These are phyloP conservation scores for Salpingus planirostris DNA, from an alignment of 2,888 invertebrate species.

Conservation along the genomic window DNA sequence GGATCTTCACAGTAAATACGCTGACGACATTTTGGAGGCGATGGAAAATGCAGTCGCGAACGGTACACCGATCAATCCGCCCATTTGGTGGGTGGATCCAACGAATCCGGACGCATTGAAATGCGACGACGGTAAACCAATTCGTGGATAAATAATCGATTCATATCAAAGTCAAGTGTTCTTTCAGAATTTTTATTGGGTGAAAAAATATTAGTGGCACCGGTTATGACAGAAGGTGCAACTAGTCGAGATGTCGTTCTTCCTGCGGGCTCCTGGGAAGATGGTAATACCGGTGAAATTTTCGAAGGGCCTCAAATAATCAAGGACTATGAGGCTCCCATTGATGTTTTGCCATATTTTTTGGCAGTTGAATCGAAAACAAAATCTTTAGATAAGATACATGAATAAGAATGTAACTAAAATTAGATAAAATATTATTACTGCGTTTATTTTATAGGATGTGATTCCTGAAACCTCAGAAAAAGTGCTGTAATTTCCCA, in stretches of 20 bases:
- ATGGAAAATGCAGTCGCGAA: slow-evolving; percentile 51
- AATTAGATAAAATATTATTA: too few relatives aligned
- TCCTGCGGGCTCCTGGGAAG: slow-evolving; percentile 65
- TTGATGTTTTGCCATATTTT: slow-evolving; percentile 60
- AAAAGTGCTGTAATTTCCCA: too few relatives aligned
- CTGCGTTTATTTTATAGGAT: too few relatives aligned
- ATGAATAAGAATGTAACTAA: too few relatives aligned
- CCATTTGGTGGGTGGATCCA: slow-evolving; percentile 81
- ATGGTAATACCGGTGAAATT: slow-evolving; percentile 45
- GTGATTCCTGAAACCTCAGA: too few relatives aligned
- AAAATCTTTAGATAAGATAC: too few relatives aligned
- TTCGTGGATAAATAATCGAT: background rate
- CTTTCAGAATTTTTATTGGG: slow-evolving; percentile 68
- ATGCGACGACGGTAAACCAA: slow-evolving; percentile 48
- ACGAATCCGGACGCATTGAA: slow-evolving; percentile 51
- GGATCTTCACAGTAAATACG: slow-evolving; percentile 53
- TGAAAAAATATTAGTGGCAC: slow-evolving; percentile 68
- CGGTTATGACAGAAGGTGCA: slow-evolving; percentile 57
- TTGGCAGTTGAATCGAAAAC: background rate
- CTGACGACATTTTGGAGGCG: slow-evolving; percentile 52
- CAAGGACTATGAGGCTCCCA: slow-evolving; percentile 53
- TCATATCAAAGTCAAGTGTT: background rate
- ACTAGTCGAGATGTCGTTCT: slow-evolving; percentile 61
- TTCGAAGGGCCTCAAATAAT: slow-evolving; percentile 55
- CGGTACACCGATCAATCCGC: slow-evolving; percentile 68